phyloP scores from a whole-genome alignment of 2,797 vertebrate species.

The Sebastes glaucus region DNA sequence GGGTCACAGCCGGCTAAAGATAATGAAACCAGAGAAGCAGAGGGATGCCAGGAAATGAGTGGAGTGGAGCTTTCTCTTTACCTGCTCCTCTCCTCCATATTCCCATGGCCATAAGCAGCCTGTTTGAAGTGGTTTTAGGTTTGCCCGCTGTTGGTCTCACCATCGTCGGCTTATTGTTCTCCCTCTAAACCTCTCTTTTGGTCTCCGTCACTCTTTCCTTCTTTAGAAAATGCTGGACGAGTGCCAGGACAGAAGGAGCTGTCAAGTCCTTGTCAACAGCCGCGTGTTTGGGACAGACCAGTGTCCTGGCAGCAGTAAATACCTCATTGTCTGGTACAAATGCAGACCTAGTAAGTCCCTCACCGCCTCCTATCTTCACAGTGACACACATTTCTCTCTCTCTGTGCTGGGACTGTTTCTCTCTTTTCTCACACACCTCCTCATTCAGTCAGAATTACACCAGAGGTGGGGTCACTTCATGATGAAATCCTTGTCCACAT shows the following conservation, averaged over 20 bases:
- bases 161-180: constrained; percentile 55
- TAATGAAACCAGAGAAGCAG: constrained; percentile 60
- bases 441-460: not conserved
- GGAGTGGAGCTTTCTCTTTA: constrained; percentile 39
- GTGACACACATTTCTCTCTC: constrained; percentile 14
- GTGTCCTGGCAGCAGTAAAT: constrained; percentile 89
- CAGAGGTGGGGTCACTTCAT: not conserved
- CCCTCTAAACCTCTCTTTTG: constrained; percentile 48
- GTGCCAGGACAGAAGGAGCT: constrained; percentile 91
- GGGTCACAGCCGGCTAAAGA: constrained; percentile 40
- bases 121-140: constrained; percentile 74
- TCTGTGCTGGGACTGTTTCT: constrained; percentile 1
- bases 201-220: constrained; percentile 50
- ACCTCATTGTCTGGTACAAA: constrained; percentile 92
- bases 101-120: constrained; percentile 45
- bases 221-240: constrained; percentile 92
- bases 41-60: constrained; percentile 50
- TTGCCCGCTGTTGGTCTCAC: constrained; percentile 54
- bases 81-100: constrained; percentile 34
- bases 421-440: not conserved
- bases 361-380: constrained; percentile 20
- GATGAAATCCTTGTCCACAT: not conserved
- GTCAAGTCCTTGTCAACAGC: constrained; percentile 90
- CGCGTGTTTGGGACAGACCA: constrained; percentile 90
- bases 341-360: constrained; percentile 91